Conservation (phyloP, 30 jellyfish, hydroid and myxozoan species). For the Turritopsis rubra region DNA sequence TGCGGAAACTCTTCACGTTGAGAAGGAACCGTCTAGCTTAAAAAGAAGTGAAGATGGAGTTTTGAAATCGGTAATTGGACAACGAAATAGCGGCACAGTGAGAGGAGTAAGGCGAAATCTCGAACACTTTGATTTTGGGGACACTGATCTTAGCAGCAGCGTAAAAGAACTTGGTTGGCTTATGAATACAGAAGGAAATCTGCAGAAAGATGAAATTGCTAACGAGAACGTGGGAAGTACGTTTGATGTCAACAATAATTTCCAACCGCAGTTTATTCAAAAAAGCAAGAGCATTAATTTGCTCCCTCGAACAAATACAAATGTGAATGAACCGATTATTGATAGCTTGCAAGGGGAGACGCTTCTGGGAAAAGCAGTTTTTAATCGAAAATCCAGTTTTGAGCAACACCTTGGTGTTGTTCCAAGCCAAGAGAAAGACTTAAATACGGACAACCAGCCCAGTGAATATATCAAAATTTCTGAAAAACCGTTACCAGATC, state of each 20-base stretch:
- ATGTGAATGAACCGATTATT: neutral
- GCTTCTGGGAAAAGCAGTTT: neutral
- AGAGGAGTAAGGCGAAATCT: neutral
- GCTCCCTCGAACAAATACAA: neutral
- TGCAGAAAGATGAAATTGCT: neutral
- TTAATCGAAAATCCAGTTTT: neutral
- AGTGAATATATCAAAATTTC: neutral
- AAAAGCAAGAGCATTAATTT: neutral
- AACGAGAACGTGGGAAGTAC: neutral
- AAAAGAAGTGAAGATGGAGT: neutral
- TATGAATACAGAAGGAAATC: neutral
- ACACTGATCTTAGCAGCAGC: neutral
- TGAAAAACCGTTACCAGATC: neutral
- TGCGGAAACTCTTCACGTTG: neutral
- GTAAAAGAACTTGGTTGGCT: neutral
- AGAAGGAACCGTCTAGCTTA: neutral
- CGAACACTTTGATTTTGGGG: neutral
- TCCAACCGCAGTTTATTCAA: neutral
- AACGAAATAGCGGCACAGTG: too few species aligned
- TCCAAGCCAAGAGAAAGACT: neutral
- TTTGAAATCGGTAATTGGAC: neutral
- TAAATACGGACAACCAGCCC: neutral
- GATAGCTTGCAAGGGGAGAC: neutral
- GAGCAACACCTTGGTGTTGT: neutral
- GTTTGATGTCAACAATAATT: neutral